A percentile compares a stretch with the other conserved stretches of the same genome.
These are phyloP conservation scores for Alitta virens DNA, from an alignment of 2,888 invertebrate species.

Conservation along the genomic window DNA sequence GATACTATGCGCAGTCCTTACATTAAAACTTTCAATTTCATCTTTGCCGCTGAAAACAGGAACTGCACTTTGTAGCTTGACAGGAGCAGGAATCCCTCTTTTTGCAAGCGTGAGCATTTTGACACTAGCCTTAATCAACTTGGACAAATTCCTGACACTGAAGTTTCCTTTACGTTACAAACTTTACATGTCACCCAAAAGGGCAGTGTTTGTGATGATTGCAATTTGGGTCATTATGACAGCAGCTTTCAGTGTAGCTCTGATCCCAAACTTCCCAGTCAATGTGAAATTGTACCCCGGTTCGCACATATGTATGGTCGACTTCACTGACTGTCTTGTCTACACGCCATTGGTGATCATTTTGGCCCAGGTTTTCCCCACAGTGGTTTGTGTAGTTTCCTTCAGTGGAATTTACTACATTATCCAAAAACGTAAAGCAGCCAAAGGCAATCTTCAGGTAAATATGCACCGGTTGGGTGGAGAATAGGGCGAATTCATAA, in stretches of 20 bases:
- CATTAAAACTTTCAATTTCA: background rate
- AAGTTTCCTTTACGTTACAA: background rate
- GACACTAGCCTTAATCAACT: background rate
- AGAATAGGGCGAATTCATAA: no score
- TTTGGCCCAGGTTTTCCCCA: background rate
- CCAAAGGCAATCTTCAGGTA: no score
- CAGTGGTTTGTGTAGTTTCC: background rate
- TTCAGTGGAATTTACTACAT: background rate
- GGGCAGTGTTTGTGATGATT: background rate
- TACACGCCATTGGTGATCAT: background rate
- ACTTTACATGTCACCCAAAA: background rate
- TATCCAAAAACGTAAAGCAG: background rate
- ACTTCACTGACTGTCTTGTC: background rate
- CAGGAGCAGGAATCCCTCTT: no score
- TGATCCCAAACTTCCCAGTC: background rate
- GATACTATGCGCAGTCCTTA: background rate
- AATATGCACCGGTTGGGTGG: no score
- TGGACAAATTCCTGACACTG: background rate
- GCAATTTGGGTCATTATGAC: background rate
- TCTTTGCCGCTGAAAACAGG: background rate
- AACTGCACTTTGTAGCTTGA: background rate
- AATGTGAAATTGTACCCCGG: background rate
- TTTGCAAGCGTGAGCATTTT: background rate
- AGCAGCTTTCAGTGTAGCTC: background rate
- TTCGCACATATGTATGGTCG: background rate